phyloP scores from a whole-genome alignment of 1,140 invertebrate genomes.

The Nebria ingens region DNA sequence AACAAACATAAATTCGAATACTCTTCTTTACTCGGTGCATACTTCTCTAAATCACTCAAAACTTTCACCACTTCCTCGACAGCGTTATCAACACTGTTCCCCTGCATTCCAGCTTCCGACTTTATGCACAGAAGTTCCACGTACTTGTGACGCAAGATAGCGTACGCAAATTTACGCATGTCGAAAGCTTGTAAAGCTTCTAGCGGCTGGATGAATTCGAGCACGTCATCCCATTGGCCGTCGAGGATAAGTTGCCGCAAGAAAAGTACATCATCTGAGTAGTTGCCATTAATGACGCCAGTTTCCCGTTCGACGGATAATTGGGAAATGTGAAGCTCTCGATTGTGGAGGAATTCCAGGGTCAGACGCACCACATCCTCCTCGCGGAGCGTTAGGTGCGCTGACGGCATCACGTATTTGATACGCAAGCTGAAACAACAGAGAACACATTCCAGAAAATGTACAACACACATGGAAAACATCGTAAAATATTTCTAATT shows the following conservation, averaged over 20 bases:
- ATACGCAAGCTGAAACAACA: constrained; percentile 44
- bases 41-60: constrained; percentile 76
- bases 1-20: constrained; percentile 88
- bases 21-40: constrained; percentile 85
- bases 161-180: constrained; percentile 71
- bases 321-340: constrained; percentile 83
- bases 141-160: constrained; percentile 86
- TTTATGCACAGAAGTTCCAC: constrained; percentile 90
- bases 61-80: constrained; percentile 90
- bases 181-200: constrained; percentile 70
- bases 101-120: constrained; percentile 57
- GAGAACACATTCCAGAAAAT: too few relatives aligned
- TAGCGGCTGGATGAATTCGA: constrained; percentile 94
- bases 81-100: constrained; percentile 74
- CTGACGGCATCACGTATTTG: constrained; percentile 65
- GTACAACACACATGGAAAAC: too few relatives aligned
- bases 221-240: constrained; percentile 95
- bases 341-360: constrained; percentile 85
- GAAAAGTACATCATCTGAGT: constrained; percentile 87
- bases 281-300: constrained; percentile 87
- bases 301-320: constrained; percentile 88
- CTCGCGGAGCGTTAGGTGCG: constrained; percentile 73
- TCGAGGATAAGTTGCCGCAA: constrained; percentile 89
- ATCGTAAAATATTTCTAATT: too few relatives aligned
- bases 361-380: constrained; percentile 85